phyloP scores from a whole-genome alignment of 1,140 invertebrate genomes.

The Drosophila lowei region DNA sequence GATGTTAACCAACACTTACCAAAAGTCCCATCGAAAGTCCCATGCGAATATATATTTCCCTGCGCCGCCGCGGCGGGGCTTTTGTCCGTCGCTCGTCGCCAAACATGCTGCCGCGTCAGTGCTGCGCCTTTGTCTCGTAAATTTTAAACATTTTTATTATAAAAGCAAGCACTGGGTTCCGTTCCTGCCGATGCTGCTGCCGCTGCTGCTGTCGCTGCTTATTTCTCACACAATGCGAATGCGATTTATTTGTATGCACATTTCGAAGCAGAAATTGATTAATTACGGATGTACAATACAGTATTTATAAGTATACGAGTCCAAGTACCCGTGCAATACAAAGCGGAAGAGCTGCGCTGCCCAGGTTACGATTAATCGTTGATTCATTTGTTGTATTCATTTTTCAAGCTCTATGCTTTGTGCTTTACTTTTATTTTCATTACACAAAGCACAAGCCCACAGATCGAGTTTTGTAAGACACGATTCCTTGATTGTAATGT shows the following conservation, averaged over 20 bases:
- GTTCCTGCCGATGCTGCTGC: slow-evolving; percentile 15
- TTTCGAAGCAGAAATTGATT: slow-evolving; percentile 69
- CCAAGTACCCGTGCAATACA: background rate
- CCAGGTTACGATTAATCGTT: slow-evolving; percentile 26
- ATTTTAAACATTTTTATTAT: slow-evolving; percentile 78
- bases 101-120: slow-evolving; percentile 71
- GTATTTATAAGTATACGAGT: no score
- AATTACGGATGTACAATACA: slow-evolving; percentile 39
- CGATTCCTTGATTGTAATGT: slow-evolving; percentile 34
- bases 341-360: slow-evolving; percentile 59
- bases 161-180: slow-evolving; percentile 30
- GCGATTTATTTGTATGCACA: slow-evolving; percentile 70
- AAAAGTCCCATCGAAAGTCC: slow-evolving; percentile 41
- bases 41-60: slow-evolving; percentile 27
- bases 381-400: slow-evolving; percentile 22
- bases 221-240: slow-evolving; percentile 61
- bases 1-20: slow-evolving; percentile 66
- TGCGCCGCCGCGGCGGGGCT: slow-evolving; percentile 26
- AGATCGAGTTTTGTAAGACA: slow-evolving; percentile 33
- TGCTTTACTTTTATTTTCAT: slow-evolving; percentile 36
- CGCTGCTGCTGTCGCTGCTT: no score
- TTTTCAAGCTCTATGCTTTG: slow-evolving; percentile 61
- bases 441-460: slow-evolving; percentile 7
- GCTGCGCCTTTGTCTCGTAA: slow-evolving; percentile 77
- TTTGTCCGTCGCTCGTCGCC: slow-evolving; percentile 26